A percentile compares a stretch with the other conserved stretches of the same genome.
Conservation (phyloP, 2,113 vertebrate genomes). For the Chelonoidis abingdonii region DNA sequence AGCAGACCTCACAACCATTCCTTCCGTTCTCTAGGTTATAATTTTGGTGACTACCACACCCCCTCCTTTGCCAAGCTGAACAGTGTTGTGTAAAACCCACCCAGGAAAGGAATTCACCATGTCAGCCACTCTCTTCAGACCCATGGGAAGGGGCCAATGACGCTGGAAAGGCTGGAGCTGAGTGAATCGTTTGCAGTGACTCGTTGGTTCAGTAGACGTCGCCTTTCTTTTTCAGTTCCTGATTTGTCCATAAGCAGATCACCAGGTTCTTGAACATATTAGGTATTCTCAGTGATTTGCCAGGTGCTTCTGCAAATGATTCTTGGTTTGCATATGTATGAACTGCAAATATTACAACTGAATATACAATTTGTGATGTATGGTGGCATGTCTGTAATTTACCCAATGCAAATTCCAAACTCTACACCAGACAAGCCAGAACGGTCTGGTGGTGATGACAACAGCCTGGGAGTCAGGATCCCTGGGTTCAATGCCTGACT, state of each 20-base stretch:
- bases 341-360: background rate
- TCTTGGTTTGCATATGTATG: background rate
- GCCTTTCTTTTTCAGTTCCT: background rate
- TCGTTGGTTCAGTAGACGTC: background rate
- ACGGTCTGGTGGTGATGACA: background rate
- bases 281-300: background rate
- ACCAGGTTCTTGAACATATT: background rate
- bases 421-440: background rate
- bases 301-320: background rate
- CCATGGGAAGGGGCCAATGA: background rate
- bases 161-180: background rate
- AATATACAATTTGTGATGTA: background rate
- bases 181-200: background rate
- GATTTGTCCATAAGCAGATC: background rate
- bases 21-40: background rate
- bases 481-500: background rate
- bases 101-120: background rate
- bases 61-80: background rate
- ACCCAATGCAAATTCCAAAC: background rate
- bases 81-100: background rate
- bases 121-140: background rate
- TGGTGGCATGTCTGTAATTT: background rate
- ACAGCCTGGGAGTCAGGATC: background rate
- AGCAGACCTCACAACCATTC: background rate
- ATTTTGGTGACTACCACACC: background rate